These are phyloP conservation scores for Harpagifer antarcticus DNA, from an alignment of 2,797 vertebrate genomes.

Conservation along the genomic window DNA sequence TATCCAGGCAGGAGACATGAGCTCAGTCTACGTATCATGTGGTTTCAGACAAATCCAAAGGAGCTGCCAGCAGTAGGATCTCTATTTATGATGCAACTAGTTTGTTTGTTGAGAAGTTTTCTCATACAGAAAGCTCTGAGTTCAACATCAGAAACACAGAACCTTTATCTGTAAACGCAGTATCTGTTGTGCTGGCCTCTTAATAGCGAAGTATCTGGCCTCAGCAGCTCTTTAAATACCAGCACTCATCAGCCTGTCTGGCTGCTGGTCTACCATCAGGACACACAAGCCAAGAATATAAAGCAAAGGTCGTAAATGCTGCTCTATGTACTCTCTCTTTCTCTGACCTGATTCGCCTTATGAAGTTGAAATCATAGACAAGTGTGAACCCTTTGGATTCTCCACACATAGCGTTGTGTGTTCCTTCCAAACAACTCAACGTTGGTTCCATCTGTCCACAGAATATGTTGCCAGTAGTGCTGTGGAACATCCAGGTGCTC, in stretches of 20 bases:
- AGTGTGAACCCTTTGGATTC: too few species aligned
- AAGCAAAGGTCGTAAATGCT: slow-evolving; percentile 27
- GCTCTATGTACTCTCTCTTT: slow-evolving; percentile 2
- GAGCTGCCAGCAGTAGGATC: background rate
- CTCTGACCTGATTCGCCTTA: background rate
- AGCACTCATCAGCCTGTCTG: slow-evolving; percentile 62
- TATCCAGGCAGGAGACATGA: slow-evolving; percentile 12
- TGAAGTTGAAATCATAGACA: slow-evolving; percentile 3
- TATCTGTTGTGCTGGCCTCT: slow-evolving; percentile 40
- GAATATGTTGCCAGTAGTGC: too few species aligned
- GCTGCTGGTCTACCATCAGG: slow-evolving; percentile 20
- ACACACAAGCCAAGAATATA: slow-evolving; percentile 3
- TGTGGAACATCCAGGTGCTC: too few species aligned
- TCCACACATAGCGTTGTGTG: too few species aligned
- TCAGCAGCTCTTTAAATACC: slow-evolving; percentile 66
- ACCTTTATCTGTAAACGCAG: slow-evolving; percentile 32
- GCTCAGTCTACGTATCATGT: background rate
- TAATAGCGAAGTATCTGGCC: slow-evolving; percentile 36
- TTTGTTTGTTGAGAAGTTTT: background rate
- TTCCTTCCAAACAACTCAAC: too few species aligned
- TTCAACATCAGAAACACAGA: slow-evolving; percentile 8
- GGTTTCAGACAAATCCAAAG: slow-evolving; percentile 21
- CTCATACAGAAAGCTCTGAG: background rate
- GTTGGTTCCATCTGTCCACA: too few species aligned
- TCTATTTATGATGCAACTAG: background rate